These are phyloP conservation scores for Morpho achilles DNA, from an alignment of 2,888 invertebrate species.

Conservation along the genomic window DNA sequence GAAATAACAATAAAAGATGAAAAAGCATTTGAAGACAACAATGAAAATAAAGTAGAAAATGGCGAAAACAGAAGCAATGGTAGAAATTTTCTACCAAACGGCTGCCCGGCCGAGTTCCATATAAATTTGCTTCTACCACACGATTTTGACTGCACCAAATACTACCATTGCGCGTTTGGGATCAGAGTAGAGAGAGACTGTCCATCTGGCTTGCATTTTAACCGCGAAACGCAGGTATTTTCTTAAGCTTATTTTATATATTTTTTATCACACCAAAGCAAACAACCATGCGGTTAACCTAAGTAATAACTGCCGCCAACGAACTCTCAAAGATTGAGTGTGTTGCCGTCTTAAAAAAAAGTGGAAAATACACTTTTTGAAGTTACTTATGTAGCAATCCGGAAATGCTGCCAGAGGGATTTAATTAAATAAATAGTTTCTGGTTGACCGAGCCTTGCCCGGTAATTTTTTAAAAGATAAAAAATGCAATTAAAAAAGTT, in stretches of 20 bases:
- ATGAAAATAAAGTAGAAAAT: neutral
- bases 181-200: slow-evolving; percentile 34
- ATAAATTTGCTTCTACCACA: slow-evolving; percentile 48
- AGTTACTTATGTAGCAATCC: too few relatives aligned
- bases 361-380: too few relatives aligned
- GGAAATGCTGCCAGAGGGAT: too few relatives aligned
- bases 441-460: too few relatives aligned
- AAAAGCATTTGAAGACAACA: neutral
- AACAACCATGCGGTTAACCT: too few relatives aligned
- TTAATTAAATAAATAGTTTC: too few relatives aligned
- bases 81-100: slow-evolving; percentile 32
- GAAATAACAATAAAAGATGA: neutral
- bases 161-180: slow-evolving; percentile 46
- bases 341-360: too few relatives aligned
- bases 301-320: too few relatives aligned
- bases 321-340: too few relatives aligned
- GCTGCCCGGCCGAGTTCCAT: slow-evolving; percentile 45
- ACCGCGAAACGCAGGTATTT: slow-evolving; percentile 33
- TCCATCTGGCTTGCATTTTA: slow-evolving; percentile 33
- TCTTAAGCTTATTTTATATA: neutral
- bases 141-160: slow-evolving; percentile 53
- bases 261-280: too few relatives aligned
- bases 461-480: too few relatives aligned
- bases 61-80: neutral
- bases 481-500: too few relatives aligned